Percentiles rank a stretch among this genome's conserved stretches.
These are phyloP conservation scores for Ormyrus rosae DNA, from an alignment of 2,888 invertebrate species.

Conservation along the genomic window DNA sequence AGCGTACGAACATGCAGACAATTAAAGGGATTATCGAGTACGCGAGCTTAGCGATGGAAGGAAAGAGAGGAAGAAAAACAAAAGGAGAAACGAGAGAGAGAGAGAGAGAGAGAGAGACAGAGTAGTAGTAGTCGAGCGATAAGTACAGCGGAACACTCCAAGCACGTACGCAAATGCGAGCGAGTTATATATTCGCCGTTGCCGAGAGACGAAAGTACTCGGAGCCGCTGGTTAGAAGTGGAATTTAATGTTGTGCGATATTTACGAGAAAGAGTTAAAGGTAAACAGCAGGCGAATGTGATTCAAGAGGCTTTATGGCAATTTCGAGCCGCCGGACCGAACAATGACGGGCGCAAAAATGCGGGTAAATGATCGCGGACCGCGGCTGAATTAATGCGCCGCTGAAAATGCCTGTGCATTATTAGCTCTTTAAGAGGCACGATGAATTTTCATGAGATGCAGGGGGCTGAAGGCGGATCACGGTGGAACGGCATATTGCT, in stretches of 20 bases:
- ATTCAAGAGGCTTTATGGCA: conserved; percentile 40
- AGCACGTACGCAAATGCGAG: neutral
- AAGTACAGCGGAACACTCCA: neutral
- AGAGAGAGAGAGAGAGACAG: too few relatives aligned
- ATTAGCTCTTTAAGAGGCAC: neutral
- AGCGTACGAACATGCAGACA: neutral
- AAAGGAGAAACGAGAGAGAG: too few relatives aligned
- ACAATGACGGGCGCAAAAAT: too few relatives aligned
- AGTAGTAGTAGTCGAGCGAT: neutral
- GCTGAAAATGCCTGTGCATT: too few relatives aligned
- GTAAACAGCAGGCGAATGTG: conserved; percentile 35
- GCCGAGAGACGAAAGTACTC: conserved; percentile 1
- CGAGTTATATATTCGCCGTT: neutral
- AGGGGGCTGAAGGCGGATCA: too few relatives aligned
- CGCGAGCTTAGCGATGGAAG: conserved; percentile 1
- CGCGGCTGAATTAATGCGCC: neutral
- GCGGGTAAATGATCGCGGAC: neutral
- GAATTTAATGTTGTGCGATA: conserved; percentile 47
- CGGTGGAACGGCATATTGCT: too few relatives aligned
- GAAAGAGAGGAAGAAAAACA: neutral
- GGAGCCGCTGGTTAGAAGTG: neutral
- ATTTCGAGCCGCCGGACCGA: neutral
- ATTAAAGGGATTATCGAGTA: conserved; percentile 44
- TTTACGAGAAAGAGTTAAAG: conserved; percentile 47
- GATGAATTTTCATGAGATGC: neutral